Conservation (phyloP, 2,113 vertebrate genomes). For the Corapipo altera region DNA sequence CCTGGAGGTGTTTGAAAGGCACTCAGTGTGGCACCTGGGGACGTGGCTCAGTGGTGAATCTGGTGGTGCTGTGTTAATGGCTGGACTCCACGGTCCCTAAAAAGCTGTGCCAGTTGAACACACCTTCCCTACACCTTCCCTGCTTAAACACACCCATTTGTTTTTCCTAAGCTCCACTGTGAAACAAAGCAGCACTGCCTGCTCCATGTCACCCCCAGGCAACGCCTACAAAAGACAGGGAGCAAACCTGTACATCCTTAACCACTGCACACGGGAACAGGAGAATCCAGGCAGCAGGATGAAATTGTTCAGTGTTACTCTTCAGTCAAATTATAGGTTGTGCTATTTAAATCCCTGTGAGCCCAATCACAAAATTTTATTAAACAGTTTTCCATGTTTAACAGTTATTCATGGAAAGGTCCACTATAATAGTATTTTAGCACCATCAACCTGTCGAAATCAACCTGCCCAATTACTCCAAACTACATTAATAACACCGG, state of each 20-base stretch:
- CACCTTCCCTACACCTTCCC: background rate
- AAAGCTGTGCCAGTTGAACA: background rate
- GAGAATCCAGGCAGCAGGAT: background rate
- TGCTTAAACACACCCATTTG: background rate
- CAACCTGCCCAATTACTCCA: constrained; percentile 81
- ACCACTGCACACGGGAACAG: background rate
- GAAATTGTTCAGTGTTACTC: background rate
- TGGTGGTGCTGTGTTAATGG: background rate
- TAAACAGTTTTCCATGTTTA: constrained; percentile 67
- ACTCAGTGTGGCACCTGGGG: background rate
- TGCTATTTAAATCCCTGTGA: constrained; percentile 60
- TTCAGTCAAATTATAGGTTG: background rate
- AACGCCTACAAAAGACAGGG: background rate
- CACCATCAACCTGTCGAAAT: constrained; percentile 80
- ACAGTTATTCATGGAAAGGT: constrained; percentile 69
- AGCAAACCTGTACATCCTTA: background rate
- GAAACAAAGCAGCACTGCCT: background rate
- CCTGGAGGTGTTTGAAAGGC: background rate
- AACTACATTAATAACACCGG: constrained; percentile 77
- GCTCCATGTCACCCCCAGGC: background rate
- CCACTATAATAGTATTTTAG: constrained; percentile 79
- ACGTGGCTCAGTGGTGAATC: background rate
- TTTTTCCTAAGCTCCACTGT: background rate
- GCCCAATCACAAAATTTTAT: constrained; percentile 73
- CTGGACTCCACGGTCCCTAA: background rate